phyloP scores from a whole-genome alignment of 2,797 vertebrate species.

The Cephalopachus bancanus region DNA sequence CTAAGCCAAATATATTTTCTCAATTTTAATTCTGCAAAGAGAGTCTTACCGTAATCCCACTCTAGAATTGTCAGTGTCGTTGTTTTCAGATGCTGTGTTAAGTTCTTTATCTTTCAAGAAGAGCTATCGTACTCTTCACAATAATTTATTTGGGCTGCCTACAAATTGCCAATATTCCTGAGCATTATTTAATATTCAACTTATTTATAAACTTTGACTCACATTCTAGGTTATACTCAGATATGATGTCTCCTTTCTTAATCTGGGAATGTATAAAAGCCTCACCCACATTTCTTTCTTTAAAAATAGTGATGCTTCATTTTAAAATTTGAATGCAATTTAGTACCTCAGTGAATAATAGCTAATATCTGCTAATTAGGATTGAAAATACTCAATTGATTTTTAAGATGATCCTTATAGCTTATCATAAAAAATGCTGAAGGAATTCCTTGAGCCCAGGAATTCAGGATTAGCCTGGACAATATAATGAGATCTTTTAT shows the following conservation, averaged over 20 bases:
- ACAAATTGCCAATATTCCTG: background rate
- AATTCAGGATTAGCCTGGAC: no score
- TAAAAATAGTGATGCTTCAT: background rate
- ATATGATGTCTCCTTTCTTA: background rate
- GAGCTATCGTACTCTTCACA: background rate
- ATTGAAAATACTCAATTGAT: background rate
- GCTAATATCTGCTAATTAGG: background rate
- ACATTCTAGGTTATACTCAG: background rate
- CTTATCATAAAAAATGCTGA: background rate
- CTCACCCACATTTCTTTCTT: background rate
- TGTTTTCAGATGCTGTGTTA: background rate
- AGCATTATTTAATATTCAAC: background rate
- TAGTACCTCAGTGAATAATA: background rate
- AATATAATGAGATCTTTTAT: no score
- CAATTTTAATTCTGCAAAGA: background rate
- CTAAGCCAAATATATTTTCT: background rate
- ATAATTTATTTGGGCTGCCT: background rate
- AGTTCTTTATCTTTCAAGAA: no score
- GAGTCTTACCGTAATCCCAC: background rate
- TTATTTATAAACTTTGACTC: background rate
- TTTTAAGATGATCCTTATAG: background rate
- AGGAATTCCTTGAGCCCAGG: background rate
- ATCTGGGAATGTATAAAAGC: background rate
- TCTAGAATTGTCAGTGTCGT: background rate
- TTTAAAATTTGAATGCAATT: background rate